A percentile compares a stretch with the other conserved stretches of the same genome.
Evolutionary conservation across 2,797 vertebrate species (phyloP).

Genomic region (Caiman crocodilus): DNA sequence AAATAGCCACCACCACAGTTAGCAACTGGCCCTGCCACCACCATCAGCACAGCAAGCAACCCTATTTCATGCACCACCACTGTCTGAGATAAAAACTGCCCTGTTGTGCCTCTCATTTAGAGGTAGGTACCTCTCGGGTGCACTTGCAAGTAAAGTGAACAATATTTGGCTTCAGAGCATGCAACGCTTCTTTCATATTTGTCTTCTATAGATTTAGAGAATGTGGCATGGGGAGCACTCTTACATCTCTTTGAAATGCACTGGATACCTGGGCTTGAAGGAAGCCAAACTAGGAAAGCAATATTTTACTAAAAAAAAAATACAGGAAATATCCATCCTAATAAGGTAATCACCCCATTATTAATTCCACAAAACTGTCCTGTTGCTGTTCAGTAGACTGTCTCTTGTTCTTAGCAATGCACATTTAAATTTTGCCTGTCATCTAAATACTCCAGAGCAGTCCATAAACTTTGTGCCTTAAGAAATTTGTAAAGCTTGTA

Average conservation of each 20-base stretch:
- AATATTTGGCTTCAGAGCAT: rapidly evolving
- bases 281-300: background rate
- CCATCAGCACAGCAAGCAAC: no score
- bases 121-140: no score
- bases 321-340: background rate
- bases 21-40: no score
- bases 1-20: no score
- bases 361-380: background rate
- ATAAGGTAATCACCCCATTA: rapidly evolving
- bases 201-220: background rate
- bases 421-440: background rate
- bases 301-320: background rate
- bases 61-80: no score
- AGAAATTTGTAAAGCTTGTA: background rate
- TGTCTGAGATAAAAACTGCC: no score
- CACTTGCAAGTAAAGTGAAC: background rate
- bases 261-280: background rate
- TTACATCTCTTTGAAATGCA: background rate
- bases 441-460: background rate
- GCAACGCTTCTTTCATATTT: background rate
- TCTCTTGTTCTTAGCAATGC: background rate
- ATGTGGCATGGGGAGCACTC: background rate
- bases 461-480: background rate
- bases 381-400: background rate
- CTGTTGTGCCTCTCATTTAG: no score